phyloP scores from a whole-genome alignment of 2,797 vertebrate species.

The Buceros bicornis region DNA sequence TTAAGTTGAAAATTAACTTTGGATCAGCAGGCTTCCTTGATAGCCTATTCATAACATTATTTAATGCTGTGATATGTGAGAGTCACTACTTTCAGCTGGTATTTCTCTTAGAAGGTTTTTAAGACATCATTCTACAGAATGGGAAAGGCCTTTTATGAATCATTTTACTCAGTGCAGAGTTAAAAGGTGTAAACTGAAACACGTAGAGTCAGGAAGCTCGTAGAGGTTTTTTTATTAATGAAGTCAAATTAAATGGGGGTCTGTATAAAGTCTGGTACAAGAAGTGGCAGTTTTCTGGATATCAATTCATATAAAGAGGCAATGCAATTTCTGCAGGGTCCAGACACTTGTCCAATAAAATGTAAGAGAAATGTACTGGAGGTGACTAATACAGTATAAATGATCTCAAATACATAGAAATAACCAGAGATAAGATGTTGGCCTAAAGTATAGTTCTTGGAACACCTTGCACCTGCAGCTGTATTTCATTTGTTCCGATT shows the following conservation, averaged over 20 bases:
- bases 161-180: constrained; percentile 48
- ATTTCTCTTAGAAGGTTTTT: constrained; percentile 14
- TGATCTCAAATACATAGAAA: background rate
- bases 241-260: background rate
- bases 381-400: background rate
- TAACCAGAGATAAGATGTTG: background rate
- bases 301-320: constrained; percentile 3
- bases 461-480: background rate
- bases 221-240: background rate
- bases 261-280: constrained; percentile 8
- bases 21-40: background rate
- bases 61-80: background rate
- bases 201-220: background rate
- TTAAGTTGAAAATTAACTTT: constrained; percentile 30
- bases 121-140: background rate
- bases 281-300: background rate
- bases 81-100: background rate
- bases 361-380: background rate
- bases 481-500: background rate
- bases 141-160: constrained; percentile 58
- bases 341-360: constrained; percentile 7
- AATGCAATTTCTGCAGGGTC: background rate
- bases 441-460: background rate
- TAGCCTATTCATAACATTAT: background rate
- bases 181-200: constrained; percentile 20